Percentiles rank a stretch among this genome's conserved stretches.
These are phyloP conservation scores for Drosophila buzzatii DNA, from an alignment of 2,888 invertebrate genomes.

Conservation along the genomic window DNA sequence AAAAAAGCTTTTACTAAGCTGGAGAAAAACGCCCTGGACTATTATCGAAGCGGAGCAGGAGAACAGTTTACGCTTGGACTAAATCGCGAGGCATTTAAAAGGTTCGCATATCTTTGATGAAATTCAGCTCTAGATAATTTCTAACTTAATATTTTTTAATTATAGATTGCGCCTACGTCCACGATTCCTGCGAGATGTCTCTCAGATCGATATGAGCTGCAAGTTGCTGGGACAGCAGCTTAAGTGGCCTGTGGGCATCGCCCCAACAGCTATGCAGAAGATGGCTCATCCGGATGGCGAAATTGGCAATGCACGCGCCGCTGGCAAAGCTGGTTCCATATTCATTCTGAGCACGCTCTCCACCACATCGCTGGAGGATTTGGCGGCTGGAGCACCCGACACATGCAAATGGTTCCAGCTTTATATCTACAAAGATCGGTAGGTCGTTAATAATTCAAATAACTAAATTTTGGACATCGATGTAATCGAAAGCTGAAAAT, in stretches of 20 bases:
- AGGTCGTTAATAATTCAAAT: neutral
- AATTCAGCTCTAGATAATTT: neutral
- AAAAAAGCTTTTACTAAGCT: constrained; percentile 88
- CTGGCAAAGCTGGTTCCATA: constrained; percentile 90
- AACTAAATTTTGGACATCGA: neutral
- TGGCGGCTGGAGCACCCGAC: constrained; percentile 91
- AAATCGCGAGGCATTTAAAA: constrained; percentile 91
- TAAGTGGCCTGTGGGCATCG: constrained; percentile 91
- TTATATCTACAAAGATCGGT: constrained; percentile 95
- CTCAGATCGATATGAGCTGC: constrained; percentile 88
- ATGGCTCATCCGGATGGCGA: constrained; percentile 97
- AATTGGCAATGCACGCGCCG: constrained; percentile 93
- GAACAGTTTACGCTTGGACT: constrained; percentile 90
- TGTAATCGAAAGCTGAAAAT: neutral
- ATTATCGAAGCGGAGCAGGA: constrained; percentile 95
- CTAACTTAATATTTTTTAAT: neutral
- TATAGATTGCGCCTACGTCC: constrained; percentile 90
- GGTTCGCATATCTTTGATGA: neutral
- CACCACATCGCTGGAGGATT: constrained; percentile 95
- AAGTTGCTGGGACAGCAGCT: constrained; percentile 89
- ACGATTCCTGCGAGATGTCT: constrained; percentile 91
- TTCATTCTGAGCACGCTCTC: constrained; percentile 94
- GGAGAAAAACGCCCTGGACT: constrained; percentile 91
- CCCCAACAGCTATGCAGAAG: constrained; percentile 96
- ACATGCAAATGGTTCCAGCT: constrained; percentile 96